Percentiles rank a stretch among this genome's conserved stretches.
Conservation (phyloP, 2,113 vertebrate species). For the Lepidothrix coronata region DNA sequence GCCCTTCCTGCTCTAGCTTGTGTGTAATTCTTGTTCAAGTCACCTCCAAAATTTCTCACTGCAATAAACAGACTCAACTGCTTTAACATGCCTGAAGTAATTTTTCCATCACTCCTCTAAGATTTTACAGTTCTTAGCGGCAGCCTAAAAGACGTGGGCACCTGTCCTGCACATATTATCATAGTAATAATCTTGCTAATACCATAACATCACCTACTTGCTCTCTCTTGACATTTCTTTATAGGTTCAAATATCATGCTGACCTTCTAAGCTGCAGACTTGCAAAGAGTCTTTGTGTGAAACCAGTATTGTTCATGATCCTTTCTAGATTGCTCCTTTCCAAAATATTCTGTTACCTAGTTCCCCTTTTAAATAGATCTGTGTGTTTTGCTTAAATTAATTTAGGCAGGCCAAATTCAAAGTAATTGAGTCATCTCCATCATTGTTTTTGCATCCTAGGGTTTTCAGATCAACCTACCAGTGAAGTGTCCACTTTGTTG, state of each 20-base stretch:
- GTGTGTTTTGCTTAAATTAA: not conserved
- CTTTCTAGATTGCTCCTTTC: not conserved
- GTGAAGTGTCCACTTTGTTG: not conserved
- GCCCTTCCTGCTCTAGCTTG: not conserved
- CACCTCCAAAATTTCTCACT: not conserved
- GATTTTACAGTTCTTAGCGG: not conserved
- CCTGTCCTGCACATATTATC: not conserved
- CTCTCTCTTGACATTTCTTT: not conserved
- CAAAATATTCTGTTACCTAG: not conserved
- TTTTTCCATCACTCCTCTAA: not conserved
- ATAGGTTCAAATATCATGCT: not conserved
- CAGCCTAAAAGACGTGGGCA: not conserved
- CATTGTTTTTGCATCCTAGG: not conserved
- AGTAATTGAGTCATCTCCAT: rapidly evolving
- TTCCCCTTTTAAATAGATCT: not conserved
- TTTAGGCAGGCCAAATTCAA: not conserved
- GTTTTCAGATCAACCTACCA: not conserved
- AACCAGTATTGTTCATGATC: not conserved
- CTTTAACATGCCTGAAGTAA: not conserved
- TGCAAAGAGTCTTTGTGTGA: not conserved
- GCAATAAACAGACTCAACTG: not conserved
- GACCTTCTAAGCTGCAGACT: not conserved
- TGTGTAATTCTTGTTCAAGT: not conserved
- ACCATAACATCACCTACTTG: not conserved
- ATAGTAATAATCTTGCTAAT: not conserved